Percentiles rank a stretch among this genome's conserved stretches.
Evolutionary conservation across 2,113 vertebrate genomes (phyloP).

Genomic region (Calcarius ornatus): DNA sequence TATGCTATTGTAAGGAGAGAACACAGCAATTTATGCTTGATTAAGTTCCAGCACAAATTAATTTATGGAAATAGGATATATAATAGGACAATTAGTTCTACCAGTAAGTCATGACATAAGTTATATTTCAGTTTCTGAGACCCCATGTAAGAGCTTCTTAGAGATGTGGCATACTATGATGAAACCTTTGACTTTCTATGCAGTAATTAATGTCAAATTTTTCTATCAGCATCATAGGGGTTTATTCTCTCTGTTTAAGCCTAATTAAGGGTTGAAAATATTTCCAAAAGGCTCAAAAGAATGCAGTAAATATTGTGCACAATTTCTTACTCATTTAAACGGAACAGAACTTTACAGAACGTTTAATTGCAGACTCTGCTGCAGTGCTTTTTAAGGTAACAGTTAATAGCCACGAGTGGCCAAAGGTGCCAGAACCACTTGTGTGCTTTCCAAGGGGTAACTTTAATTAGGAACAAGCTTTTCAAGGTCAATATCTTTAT

Average conservation of each 20-base stretch:
- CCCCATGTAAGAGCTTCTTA: not conserved
- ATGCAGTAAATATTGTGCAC: not conserved
- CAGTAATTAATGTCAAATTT: not conserved
- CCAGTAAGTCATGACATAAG: not conserved
- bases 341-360: not conserved
- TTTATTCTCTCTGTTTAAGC: not conserved
- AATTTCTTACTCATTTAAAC: not conserved
- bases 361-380: not conserved
- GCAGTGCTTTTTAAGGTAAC: not conserved
- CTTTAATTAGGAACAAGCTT: conserved; percentile 9
- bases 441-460: not conserved
- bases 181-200: not conserved
- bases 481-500: conserved; percentile 39
- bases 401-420: not conserved
- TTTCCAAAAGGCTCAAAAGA: not conserved
- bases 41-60: not conserved
- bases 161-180: not conserved
- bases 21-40: not conserved
- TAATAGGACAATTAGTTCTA: not conserved
- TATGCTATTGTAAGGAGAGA: not conserved
- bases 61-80: not conserved
- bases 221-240: not conserved
- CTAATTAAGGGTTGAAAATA: not conserved
- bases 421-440: not conserved
- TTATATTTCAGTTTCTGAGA: not conserved